Evolutionary conservation across 1,140 invertebrate species (phyloP), one percentile per base, ranked within the genome.

Genomic region (Phthorimaea operculella): DNA sequence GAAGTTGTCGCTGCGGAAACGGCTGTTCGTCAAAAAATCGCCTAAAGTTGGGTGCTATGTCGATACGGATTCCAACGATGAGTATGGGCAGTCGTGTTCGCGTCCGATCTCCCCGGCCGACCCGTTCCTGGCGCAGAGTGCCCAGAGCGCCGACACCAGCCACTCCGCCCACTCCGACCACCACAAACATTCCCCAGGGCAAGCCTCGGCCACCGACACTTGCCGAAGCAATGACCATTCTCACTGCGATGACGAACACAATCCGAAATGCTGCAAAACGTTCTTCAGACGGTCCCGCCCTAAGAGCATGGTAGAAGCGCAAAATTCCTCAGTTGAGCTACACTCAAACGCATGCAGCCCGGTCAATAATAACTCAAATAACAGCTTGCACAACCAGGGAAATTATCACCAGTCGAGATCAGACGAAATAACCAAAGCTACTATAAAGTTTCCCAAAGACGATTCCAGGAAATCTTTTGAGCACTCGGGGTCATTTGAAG

Each of bases 21-120:
- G 84, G 17, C 63, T 85, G 54, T 83, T 86, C 60, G 83, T 85
- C 45, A 86, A 86, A 66, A 86, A 86, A 62, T 86, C 84, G 11
- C 83, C 84, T 45, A 85, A 81, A 76, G 84, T 86, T 62, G 84
- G 84, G 47, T 86, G 84, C 66, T 82, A 81, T 73, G 76, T 84
- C 45, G 82, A 83, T 64, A 79, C 77, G 47, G 80, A 83, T 76
- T 84, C 81, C 9, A 79, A 79, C 52, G 81, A 84, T 57, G 81
- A 84, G 71, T 79, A 76, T 50, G 70, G 62, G 28, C 79, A 83
- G 51, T 72, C 76, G 42, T 63, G 68, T 14, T 84, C 81, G 49
- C 73, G 81, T 15, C 79, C 81, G 33, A 83, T 84, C 60, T 84
- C 81, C 47, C 78, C 82, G 15, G 81, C 76, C 11, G 81, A 84